Evolutionary conservation across 2,113 vertebrate species (phyloP).

Genomic region (Dicentrarchus labrax): DNA sequence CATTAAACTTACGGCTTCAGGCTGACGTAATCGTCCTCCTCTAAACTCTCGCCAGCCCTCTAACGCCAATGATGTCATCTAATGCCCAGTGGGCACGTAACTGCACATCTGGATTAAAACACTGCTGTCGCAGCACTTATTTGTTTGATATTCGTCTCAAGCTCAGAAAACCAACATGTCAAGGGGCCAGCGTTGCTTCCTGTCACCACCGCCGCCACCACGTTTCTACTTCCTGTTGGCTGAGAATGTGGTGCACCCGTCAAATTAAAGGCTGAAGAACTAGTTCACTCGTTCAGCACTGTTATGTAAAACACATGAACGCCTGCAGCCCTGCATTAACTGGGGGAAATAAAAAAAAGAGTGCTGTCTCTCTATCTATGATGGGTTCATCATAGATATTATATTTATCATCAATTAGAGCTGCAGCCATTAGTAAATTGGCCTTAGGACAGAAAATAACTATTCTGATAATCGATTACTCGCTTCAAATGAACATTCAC

Average conservation of each 20-base stretch:
- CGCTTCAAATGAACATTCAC: neutral
- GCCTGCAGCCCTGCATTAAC: neutral
- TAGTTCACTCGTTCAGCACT: neutral
- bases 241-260: neutral
- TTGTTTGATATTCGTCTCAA: constrained; percentile 10
- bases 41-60: constrained; percentile 20
- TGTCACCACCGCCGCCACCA: neutral
- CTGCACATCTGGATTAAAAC: constrained; percentile 39
- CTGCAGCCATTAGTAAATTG: neutral
- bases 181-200: neutral
- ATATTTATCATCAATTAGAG: neutral
- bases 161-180: neutral
- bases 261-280: constrained; percentile 11
- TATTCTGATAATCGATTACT: neutral
- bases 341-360: too few relatives aligned
- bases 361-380: too few relatives aligned
- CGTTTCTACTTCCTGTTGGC: neutral
- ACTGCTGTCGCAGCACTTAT: constrained; percentile 15
- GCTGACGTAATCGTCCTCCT: constrained; percentile 25
- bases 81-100: constrained; percentile 18
- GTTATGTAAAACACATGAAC: constrained; percentile 29
- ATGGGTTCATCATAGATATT: neutral
- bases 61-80: constrained; percentile 39
- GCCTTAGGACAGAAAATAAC: neutral
- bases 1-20: constrained; percentile 10